Base-by-base conservation (phyloP, 2,113 vertebrate genomes). In the Chamaetylas fuelleborni region DNA sequence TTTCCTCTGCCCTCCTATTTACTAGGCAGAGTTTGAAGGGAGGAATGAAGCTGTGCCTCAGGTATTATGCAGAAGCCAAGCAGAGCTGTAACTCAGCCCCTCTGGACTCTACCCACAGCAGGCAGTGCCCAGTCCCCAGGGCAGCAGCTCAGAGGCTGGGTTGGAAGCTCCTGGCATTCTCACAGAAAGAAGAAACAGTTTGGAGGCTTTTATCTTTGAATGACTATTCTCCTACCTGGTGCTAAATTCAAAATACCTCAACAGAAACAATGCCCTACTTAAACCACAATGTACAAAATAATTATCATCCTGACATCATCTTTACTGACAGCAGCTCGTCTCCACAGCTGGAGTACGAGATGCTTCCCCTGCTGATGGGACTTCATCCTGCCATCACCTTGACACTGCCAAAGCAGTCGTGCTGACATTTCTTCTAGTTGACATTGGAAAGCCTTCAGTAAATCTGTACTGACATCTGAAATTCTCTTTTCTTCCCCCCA, bases 391-490 rank as follows among this genome's bases (percentile, higher is more conserved):
- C 95, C 90, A 90, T 94, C 95, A 96, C 93, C 92, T 86, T 94
- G 93, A 95, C 95, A 93, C 12, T 66, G 43, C 80, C 69, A 48
- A 90, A 64, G 93, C 94, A 90, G 64, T 50, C 0, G 9, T 78
- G 92, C 90, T 95, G 93, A 96, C 88, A 70, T 92, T 94, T 71
- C 96, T 81, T 81, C 90, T 53, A 42, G 72, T 0, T 96, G 96
- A 96, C 94, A 90, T 11, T 53, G 64, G 94, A 93, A 94, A 94
- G 92, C 93, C 94, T 96, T 93, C 93, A 67, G 86, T 93, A 96
- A 96, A 96, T 94, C 94, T 86, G 61, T 90, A 92, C 94, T 96
- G 94, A 97, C 96, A 94, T 90, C 78, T 95, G 93, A 94, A 97
- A 95, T 88, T 92, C 90, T 65, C 26, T 78, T 86, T 43, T 26